Conservation (phyloP, 2,113 vertebrate genomes). For the Toxostoma redivivum region DNA sequence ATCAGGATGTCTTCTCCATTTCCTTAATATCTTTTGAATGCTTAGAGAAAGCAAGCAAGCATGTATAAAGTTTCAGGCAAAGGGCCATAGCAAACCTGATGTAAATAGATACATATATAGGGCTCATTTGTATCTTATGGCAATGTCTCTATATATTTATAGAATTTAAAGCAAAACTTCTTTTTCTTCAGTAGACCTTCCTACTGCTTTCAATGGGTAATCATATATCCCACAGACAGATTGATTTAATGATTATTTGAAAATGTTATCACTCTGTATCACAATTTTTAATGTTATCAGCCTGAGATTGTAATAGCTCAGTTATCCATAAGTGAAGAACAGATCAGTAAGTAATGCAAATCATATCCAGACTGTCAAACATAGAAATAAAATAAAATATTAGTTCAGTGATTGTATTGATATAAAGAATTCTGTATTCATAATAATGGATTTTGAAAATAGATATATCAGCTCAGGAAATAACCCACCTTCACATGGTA, state of each 20-base stretch:
- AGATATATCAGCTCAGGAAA: background rate
- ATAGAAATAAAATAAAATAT: background rate
- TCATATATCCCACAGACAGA: background rate
- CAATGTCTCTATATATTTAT: background rate
- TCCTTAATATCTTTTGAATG: background rate
- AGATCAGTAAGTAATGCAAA: background rate
- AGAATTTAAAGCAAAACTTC: background rate
- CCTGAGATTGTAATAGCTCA: background rate
- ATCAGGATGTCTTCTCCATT: background rate
- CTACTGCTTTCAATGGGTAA: background rate
- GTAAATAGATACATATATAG: background rate
- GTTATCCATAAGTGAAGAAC: background rate
- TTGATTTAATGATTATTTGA: background rate
- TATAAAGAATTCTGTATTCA: background rate
- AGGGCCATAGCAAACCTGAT: background rate
- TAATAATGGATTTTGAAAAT: background rate
- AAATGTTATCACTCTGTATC: background rate
- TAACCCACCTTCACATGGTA: background rate
- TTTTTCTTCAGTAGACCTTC: background rate
- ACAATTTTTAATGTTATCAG: background rate
- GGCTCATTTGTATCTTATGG: background rate
- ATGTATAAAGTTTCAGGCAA: background rate
- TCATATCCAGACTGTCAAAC: background rate
- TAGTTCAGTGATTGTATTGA: background rate
- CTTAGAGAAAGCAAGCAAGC: background rate